A percentile compares a stretch with the other conserved stretches of the same genome.
These are phyloP conservation scores for Synergus japonicus DNA, from an alignment of 2,888 invertebrate genomes.

Conservation along the genomic window DNA sequence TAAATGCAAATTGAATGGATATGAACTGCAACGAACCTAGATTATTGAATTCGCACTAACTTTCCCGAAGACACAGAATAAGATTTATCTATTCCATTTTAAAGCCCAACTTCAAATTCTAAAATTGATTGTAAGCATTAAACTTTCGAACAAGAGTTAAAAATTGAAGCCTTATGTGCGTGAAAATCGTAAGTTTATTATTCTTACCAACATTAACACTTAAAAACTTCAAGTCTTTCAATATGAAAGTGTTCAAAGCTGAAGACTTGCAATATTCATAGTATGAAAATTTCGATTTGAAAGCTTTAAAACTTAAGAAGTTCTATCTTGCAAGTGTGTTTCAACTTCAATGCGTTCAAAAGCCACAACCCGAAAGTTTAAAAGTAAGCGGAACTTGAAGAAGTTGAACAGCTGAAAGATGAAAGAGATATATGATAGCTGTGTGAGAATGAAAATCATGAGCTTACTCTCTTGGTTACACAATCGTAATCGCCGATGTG, in stretches of 20 bases:
- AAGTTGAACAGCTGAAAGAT: background rate
- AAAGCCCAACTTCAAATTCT: background rate
- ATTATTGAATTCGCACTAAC: background rate
- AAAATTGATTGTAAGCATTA: too few species aligned
- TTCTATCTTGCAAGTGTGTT: background rate
- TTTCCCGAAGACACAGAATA: background rate
- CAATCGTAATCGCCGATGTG: background rate
- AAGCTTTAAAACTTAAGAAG: background rate
- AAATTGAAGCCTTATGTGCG: background rate
- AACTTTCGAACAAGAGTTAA: background rate
- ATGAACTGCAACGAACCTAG: background rate
- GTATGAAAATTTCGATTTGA: background rate
- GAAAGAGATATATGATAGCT: background rate
- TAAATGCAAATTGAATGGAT: background rate
- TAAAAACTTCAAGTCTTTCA: background rate
- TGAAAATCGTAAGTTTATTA: background rate
- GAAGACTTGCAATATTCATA: background rate
- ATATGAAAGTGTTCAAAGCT: background rate
- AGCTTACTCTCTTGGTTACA: background rate
- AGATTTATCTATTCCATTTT: background rate
- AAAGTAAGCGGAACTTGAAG: conserved; percentile 2
- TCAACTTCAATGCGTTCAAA: conserved; percentile 5
- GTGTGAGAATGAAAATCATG: conserved; percentile 3
- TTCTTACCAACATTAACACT: background rate
- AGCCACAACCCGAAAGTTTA: background rate